These are phyloP conservation scores for Phyllostomus hastatus DNA, from an alignment of 2,113 vertebrate species.

Conservation along the genomic window DNA sequence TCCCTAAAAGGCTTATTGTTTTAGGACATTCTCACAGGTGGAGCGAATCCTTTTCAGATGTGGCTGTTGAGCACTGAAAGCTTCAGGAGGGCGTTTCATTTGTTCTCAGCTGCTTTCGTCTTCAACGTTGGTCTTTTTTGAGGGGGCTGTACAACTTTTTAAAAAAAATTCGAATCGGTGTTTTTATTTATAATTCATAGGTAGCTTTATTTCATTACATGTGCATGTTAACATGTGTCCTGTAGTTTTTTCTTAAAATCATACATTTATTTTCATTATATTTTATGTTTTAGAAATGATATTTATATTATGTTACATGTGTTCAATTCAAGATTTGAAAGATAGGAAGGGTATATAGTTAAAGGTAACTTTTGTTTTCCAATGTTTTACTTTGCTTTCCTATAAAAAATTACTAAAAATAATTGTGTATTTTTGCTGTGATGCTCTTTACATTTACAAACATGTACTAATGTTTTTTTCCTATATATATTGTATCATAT, in stretches of 20 bases:
- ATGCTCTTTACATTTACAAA: background rate
- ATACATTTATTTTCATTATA: background rate
- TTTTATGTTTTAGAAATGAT: background rate
- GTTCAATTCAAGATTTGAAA: background rate
- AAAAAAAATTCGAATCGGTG: background rate
- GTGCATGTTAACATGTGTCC: background rate
- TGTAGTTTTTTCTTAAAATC: background rate
- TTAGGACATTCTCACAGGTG: background rate
- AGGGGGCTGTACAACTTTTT: background rate
- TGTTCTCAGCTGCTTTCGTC: background rate
- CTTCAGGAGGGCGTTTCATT: background rate
- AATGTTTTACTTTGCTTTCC: background rate
- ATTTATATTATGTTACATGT: background rate
- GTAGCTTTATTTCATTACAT: background rate
- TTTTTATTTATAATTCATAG: constrained; percentile 3
- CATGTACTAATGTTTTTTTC: background rate
- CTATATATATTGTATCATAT: background rate
- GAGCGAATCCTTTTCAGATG: background rate
- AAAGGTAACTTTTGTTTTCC: background rate
- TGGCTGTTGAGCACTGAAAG: background rate
- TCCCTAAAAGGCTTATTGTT: background rate
- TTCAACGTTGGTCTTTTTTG: background rate
- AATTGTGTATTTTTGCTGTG: background rate
- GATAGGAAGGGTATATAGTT: background rate
- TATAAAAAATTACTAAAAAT: background rate